Conservation (phyloP, 2,888 invertebrate species). For the Calliopum simillimum region DNA sequence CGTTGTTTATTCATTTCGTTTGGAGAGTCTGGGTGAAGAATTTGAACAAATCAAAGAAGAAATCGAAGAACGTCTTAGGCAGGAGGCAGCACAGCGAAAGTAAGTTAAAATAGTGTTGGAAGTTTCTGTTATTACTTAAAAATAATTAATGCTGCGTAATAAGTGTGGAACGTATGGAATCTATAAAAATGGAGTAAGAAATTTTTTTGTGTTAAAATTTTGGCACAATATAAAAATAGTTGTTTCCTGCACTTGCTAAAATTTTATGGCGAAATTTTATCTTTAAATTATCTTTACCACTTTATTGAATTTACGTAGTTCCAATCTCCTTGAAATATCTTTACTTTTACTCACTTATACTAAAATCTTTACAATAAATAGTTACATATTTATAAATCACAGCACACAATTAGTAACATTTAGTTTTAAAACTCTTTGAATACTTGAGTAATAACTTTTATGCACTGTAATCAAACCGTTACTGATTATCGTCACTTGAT, state of each 20-base stretch:
- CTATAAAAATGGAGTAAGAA: constrained; percentile 13
- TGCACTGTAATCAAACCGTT: no score
- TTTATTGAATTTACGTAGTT: no score
- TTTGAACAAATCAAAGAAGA: constrained; percentile 71
- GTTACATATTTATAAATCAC: no score
- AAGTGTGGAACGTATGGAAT: constrained; percentile 1
- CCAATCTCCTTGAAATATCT: no score
- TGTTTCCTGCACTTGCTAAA: not conserved
- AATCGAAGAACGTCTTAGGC: constrained; percentile 72
- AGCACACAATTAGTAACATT: no score
- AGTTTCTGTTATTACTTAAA: not conserved
- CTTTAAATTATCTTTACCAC: no score
- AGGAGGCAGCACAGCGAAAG: constrained; percentile 67
- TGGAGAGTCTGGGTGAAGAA: constrained; percentile 72
- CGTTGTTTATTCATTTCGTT: constrained; percentile 72
- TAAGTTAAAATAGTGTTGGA: constrained; percentile 46
- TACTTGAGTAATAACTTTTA: no score
- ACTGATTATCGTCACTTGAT: no score
- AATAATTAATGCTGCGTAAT: constrained; percentile 1
- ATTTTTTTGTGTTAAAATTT: not conserved
- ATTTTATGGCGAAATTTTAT: no score
- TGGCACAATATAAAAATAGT: not conserved
- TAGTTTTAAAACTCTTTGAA: no score
- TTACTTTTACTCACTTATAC: no score
- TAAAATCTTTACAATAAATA: no score